Conservation (phyloP, 92 coral and sea anemone genomes). For the Parazoanthus atlanticus region DNA sequence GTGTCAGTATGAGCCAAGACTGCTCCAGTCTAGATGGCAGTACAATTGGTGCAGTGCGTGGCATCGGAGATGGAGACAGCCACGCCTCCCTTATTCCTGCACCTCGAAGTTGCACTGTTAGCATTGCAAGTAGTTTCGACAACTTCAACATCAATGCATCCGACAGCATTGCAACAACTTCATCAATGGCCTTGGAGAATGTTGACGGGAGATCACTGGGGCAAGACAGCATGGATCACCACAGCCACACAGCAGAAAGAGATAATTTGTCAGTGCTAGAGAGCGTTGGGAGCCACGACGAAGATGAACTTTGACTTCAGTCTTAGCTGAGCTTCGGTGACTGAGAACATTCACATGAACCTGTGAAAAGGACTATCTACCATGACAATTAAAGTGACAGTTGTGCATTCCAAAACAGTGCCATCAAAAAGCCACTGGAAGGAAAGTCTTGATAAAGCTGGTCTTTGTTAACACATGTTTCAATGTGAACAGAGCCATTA, state of each 20-base stretch:
- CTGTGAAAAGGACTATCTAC: neutral
- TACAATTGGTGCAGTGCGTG: conserved; percentile 78
- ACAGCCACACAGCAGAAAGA: conserved; percentile 54
- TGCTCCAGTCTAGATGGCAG: conserved; percentile 95
- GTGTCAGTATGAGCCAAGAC: conserved; percentile 97
- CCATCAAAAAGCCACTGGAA: neutral
- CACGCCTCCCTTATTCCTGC: conserved; percentile 97
- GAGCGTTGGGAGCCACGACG: conserved; percentile 88
- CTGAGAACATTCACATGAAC: neutral
- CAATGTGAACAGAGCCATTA: neutral
- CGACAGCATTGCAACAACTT: conserved; percentile 64
- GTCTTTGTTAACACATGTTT: neutral
- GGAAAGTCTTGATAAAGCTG: neutral
- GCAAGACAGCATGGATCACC: conserved; percentile 50
- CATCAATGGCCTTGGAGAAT: conserved; percentile 74
- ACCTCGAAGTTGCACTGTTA: conserved; percentile 96
- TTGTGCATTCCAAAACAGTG: neutral
- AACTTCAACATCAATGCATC: conserved; percentile 75
- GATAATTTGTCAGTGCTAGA: conserved; percentile 83
- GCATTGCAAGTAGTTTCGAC: conserved; percentile 97
- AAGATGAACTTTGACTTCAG: conserved; percentile 12
- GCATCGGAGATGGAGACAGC: conserved; percentile 81
- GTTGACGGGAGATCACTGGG: conserved; percentile 53
- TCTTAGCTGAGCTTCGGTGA: neutral
- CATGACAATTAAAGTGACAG: neutral